Evolutionary conservation across 1,140 invertebrate species (phyloP), one percentile per base, ranked within the genome.

Genomic region (Zaprionus africanus): DNA sequence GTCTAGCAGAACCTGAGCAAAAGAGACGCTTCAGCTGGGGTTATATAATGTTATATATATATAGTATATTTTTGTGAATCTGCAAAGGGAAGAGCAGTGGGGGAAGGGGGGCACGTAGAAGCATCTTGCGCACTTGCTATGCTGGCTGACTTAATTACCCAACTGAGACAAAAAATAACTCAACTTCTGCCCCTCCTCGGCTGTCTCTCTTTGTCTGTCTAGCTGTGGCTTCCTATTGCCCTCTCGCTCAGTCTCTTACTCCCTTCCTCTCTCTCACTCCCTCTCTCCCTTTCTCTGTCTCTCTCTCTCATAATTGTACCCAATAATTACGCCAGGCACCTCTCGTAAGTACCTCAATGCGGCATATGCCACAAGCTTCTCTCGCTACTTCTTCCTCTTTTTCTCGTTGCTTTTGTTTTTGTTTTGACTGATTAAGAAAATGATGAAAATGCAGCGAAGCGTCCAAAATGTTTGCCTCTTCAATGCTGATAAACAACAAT

Each of bases 351-450:
- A 24, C 34, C 19, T 46, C 31, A 26, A 9, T 61, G 57, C 22
- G 58, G 60, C 60, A 64, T 64, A 64, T 64, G 62, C 62, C 63
- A 65, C 63, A 65, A 43, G n/a, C 36, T 17, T 17, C n/a, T 46
- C 13, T 12, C 17, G 19, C 19, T 56, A 22, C 28, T 15, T 38
- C 28, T 49, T 63, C 15, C 46, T 66, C 28, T 41, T 54, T 57
- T 46, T 53, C 34, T 31, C 74, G 1, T 9, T 34, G 31, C 43
- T 66, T 63, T 66, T 78, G 26, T 73, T 67, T 76, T 68, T 70
- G 56, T 76, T 81, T 85, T 78, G 75, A 85, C 82, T 85, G 82
- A 85, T 86, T 76, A 85, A 76, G 71, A 87, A 87, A 87, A 87
- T 80, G 64, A 87, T 78, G 70, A 76, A 79, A 81, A 88, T 78